These are phyloP conservation scores for Ditylenchus weischeri DNA, from an alignment of 2,888 invertebrate species.

Conservation along the genomic window DNA sequence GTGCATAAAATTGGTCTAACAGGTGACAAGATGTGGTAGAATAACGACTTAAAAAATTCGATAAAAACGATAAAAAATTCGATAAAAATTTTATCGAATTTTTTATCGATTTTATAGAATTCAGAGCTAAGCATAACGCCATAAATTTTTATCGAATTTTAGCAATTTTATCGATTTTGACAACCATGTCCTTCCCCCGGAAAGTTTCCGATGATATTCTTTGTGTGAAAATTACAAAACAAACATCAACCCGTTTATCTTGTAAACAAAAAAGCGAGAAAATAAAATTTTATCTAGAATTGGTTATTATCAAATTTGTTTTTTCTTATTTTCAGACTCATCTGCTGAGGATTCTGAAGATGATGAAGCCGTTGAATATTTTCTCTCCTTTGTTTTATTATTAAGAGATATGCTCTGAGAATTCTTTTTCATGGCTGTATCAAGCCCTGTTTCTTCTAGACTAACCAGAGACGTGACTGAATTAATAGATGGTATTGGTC, in stretches of 20 bases:
- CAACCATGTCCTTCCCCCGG: no score
- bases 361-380: slow-evolving; percentile 6
- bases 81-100: no score
- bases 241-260: no score
- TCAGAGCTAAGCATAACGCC: no score
- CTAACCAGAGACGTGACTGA: not conserved
- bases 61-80: no score
- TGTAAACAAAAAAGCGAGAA: not conserved
- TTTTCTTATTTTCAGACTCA: not conserved
- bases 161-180: no score
- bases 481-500: not conserved
- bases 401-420: slow-evolving; percentile 1
- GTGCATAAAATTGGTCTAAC: no score
- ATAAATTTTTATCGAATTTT: no score
- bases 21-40: no score
- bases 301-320: not conserved
- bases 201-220: no score
- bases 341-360: slow-evolving; percentile 1
- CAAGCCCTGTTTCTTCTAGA: not conserved
- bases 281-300: not conserved
- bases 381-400: not conserved
- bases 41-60: no score
- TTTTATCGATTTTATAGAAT: no score
- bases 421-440: not conserved
- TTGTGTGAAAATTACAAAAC: not conserved